Evolutionary conservation across 2,113 vertebrate genomes (phyloP).

Genomic region (Laterallus jamaicensis): DNA sequence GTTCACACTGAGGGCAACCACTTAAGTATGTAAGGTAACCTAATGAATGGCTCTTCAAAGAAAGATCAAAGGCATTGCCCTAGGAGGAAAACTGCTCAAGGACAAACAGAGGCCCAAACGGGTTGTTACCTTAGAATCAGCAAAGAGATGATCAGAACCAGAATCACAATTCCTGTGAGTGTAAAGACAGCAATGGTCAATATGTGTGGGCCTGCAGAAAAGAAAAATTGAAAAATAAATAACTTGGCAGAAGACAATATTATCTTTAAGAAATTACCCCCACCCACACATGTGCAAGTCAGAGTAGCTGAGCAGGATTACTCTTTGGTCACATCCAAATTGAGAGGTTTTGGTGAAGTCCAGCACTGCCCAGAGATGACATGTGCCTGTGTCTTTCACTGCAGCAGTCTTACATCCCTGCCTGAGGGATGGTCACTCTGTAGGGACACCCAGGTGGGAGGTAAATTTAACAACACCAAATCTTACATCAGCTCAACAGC

Average conservation of each 20-base stretch:
- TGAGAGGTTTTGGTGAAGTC: neutral
- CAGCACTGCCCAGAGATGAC: neutral
- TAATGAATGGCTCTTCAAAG: neutral
- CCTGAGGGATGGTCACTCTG: neutral
- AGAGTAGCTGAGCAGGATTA: neutral
- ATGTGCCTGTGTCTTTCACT: neutral
- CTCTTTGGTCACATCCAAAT: neutral
- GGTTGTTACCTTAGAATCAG: slow-evolving; percentile 87
- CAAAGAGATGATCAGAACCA: slow-evolving; percentile 86
- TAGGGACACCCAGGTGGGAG: neutral
- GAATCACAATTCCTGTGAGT: slow-evolving; percentile 80
- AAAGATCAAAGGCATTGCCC: neutral
- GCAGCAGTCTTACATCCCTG: neutral
- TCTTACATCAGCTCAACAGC: neutral
- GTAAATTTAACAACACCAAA: neutral
- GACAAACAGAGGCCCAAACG: neutral
- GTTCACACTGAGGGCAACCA: neutral
- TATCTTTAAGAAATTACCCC: neutral
- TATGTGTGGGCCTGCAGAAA: slow-evolving; percentile 67
- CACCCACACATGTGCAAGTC: neutral
- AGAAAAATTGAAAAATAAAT: slow-evolving; percentile 8
- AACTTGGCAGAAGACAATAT: neutral
- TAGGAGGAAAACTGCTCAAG: neutral
- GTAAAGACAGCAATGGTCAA: slow-evolving; percentile 87
- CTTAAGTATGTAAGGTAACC: neutral